Evolutionary conservation across 2,113 vertebrate species (phyloP).

Genomic region (Plotosus lineatus): DNA sequence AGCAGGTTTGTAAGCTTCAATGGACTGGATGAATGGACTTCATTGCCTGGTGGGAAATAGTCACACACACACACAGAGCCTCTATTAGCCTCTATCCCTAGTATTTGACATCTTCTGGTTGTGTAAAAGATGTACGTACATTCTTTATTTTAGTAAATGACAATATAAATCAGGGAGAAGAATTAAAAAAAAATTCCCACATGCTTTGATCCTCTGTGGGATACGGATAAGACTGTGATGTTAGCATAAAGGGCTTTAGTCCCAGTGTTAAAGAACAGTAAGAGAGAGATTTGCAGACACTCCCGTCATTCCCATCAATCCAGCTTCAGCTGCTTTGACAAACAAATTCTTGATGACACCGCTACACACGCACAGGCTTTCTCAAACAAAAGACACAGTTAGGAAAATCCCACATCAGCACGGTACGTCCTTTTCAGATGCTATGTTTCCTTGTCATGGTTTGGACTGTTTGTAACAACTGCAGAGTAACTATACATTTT

Average conservation of each 20-base stretch:
- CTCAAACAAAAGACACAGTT: constrained; percentile 71
- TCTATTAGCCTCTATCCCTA: neutral
- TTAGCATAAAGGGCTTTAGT: constrained; percentile 19
- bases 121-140: constrained; percentile 16
- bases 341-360: constrained; percentile 60
- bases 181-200: neutral
- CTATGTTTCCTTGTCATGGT: constrained; percentile 28
- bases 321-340: constrained; percentile 68
- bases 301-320: constrained; percentile 62
- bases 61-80: neutral
- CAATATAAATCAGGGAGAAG: constrained; percentile 1
- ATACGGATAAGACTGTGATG: neutral
- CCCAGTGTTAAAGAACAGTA: constrained; percentile 45
- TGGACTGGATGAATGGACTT: constrained; percentile 14
- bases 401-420: constrained; percentile 45
- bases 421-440: neutral
- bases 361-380: constrained; percentile 64
- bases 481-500: neutral
- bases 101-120: constrained; percentile 2
- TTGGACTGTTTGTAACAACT: constrained; percentile 27
- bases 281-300: constrained; percentile 62
- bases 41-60: neutral
- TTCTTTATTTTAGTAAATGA: neutral
- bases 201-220: neutral
- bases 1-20: constrained; percentile 48